phyloP scores from a whole-genome alignment of 2,888 invertebrate genomes.

The Synanthedon andrenaeformis region DNA sequence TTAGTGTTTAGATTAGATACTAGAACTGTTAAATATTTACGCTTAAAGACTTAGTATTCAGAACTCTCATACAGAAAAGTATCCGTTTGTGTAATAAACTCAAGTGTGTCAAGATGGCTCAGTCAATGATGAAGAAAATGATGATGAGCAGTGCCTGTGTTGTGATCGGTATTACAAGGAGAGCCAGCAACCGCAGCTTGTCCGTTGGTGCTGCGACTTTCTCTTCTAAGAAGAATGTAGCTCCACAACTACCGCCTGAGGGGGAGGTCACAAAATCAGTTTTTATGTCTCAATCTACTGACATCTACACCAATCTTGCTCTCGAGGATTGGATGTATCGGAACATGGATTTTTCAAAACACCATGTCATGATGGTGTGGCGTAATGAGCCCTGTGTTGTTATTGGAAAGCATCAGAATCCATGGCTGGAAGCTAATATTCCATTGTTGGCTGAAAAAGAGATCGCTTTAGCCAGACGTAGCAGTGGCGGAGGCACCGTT shows the following conservation, averaged over 20 bases:
- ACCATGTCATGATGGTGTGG: slow-evolving; percentile 92
- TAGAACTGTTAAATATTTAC: slow-evolving; percentile 18
- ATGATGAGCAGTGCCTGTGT: slow-evolving; percentile 46
- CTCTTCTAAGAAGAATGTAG: slow-evolving; percentile 34
- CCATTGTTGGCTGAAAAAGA: slow-evolving; percentile 73
- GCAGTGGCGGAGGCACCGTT: slow-evolving; percentile 96
- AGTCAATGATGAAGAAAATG: slow-evolving; percentile 56
- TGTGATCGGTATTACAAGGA: slow-evolving; percentile 46
- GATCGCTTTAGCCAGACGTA: slow-evolving; percentile 85
- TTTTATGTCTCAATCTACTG: slow-evolving; percentile 90
- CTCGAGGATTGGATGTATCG: slow-evolving; percentile 96
- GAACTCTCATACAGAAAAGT: slow-evolving; percentile 64
- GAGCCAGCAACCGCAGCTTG: slow-evolving; percentile 42
- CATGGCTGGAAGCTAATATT: slow-evolving; percentile 92
- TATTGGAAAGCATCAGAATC: slow-evolving; percentile 96
- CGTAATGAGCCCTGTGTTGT: slow-evolving; percentile 94
- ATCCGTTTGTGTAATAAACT: slow-evolving; percentile 31
- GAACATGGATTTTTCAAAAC: slow-evolving; percentile 84
- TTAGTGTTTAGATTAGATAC: not conserved
- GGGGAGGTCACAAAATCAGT: slow-evolving; percentile 83
- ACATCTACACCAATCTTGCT: slow-evolving; percentile 93
- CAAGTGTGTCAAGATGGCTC: slow-evolving; percentile 45
- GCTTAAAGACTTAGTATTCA: slow-evolving; percentile 34
- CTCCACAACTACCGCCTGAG: slow-evolving; percentile 38
- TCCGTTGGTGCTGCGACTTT: slow-evolving; percentile 30